Percentiles rank a stretch among this genome's conserved stretches.
phyloP scores from a whole-genome alignment of 2,113 vertebrate genomes.

The Pseudorhombus dupliciocellatus region DNA sequence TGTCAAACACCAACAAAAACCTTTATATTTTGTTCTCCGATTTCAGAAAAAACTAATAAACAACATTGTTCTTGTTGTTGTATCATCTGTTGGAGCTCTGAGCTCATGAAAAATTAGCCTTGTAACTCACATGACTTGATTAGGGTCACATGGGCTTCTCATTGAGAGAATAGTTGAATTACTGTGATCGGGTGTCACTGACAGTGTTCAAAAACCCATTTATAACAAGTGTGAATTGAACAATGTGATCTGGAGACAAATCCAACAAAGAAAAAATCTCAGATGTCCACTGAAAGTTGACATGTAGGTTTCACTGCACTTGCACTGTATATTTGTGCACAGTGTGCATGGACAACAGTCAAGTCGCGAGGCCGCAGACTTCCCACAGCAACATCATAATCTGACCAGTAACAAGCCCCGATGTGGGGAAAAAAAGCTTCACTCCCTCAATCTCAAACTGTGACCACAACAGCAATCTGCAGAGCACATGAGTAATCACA shows the following conservation, averaged over 20 bases:
- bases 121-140: background rate
- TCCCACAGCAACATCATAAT: conserved; percentile 22
- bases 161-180: background rate
- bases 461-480: conserved; percentile 34
- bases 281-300: background rate
- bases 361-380: conserved; percentile 5
- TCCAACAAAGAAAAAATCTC: background rate
- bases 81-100: background rate
- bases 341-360: conserved; percentile 3
- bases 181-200: background rate
- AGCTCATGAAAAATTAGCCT: conserved; percentile 3
- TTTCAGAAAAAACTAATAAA: too few species aligned
- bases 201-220: background rate
- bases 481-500: conserved; percentile 57
- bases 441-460: conserved; percentile 36
- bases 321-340: background rate
- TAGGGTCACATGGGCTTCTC: background rate
- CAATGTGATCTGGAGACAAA: background rate
- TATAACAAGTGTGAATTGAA: background rate
- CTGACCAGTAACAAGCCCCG: conserved; percentile 19
- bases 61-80: too few species aligned
- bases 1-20: background rate
- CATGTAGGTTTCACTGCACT: too few species aligned
- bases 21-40: too few species aligned
- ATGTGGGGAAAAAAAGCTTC: background rate